Conservation (phyloP, 2,113 vertebrate genomes). For the Promerops cafer region DNA sequence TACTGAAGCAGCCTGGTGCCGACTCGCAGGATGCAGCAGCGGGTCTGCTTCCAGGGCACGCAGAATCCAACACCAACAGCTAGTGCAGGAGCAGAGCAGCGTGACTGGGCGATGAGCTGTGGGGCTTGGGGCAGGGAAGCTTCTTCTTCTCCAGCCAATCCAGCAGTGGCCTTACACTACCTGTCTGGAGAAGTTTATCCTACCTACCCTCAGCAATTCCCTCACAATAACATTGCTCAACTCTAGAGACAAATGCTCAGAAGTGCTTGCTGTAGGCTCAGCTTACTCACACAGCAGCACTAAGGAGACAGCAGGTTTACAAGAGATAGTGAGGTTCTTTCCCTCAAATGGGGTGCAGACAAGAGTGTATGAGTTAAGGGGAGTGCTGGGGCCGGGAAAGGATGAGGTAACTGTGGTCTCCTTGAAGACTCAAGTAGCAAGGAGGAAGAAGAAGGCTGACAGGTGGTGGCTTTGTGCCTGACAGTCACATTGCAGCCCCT, state of each 20-base stretch:
- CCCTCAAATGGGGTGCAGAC: not conserved
- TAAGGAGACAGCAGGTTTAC: not conserved
- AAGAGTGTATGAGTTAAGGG: not conserved
- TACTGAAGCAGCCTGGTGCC: slow-evolving; percentile 33
- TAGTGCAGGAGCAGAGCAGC: not conserved
- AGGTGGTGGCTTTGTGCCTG: not conserved
- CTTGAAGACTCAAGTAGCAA: not conserved
- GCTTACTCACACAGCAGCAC: not conserved
- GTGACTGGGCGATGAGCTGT: not conserved
- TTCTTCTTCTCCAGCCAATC: not conserved
- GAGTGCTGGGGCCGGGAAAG: not conserved
- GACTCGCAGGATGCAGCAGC: not conserved
- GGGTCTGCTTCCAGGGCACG: not conserved
- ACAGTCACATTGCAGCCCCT: not conserved
- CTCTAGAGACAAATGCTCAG: not conserved
- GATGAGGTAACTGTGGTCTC: not conserved
- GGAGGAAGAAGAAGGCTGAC: not conserved
- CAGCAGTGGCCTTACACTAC: not conserved
- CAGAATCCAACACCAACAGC: slow-evolving; percentile 4
- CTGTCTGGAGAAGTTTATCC: not conserved
- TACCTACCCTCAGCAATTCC: not conserved
- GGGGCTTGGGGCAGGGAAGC: not conserved
- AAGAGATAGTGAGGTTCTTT: not conserved
- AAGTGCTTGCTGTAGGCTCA: not conserved
- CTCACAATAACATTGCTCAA: not conserved